A percentile compares a stretch with the other conserved stretches of the same genome.
Conservation (phyloP, 2,113 vertebrate species). For the Microcebus lehilahytsara region DNA sequence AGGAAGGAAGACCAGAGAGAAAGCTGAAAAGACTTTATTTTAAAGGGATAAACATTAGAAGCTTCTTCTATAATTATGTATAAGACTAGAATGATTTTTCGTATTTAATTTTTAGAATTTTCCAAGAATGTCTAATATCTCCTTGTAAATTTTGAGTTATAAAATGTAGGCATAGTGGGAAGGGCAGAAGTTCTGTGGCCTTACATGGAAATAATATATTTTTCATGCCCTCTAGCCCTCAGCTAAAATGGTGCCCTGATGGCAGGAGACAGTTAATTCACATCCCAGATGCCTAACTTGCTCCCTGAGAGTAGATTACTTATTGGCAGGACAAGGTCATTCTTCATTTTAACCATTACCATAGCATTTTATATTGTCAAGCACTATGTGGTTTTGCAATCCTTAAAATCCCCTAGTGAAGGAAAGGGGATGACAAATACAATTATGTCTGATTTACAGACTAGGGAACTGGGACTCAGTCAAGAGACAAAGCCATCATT, state of each 20-base stretch:
- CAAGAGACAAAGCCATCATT: constrained; percentile 63
- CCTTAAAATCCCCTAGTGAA: constrained; percentile 60
- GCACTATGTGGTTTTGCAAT: constrained; percentile 54
- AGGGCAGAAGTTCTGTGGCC: background rate
- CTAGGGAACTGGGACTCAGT: constrained; percentile 53
- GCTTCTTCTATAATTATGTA: background rate
- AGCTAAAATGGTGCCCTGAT: background rate
- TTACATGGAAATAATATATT: background rate
- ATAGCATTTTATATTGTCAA: constrained; percentile 70
- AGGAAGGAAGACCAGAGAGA: background rate
- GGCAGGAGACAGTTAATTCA: constrained; percentile 50
- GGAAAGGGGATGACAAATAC: constrained; percentile 62
- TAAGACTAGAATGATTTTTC: background rate
- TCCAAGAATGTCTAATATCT: background rate
- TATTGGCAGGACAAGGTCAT: constrained; percentile 54
- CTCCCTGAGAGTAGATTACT: constrained; percentile 56
- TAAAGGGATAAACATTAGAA: background rate
- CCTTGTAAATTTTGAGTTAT: background rate
- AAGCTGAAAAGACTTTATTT: background rate
- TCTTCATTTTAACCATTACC: constrained; percentile 69
- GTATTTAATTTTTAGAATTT: constrained; percentile 23
- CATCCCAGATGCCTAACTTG: constrained; percentile 55
- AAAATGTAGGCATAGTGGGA: constrained; percentile 14
- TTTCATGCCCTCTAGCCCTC: constrained; percentile 10
- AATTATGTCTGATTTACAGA: constrained; percentile 74